phyloP scores from a whole-genome alignment of 2,797 vertebrate genomes.

The Anguilla pacifica region DNA sequence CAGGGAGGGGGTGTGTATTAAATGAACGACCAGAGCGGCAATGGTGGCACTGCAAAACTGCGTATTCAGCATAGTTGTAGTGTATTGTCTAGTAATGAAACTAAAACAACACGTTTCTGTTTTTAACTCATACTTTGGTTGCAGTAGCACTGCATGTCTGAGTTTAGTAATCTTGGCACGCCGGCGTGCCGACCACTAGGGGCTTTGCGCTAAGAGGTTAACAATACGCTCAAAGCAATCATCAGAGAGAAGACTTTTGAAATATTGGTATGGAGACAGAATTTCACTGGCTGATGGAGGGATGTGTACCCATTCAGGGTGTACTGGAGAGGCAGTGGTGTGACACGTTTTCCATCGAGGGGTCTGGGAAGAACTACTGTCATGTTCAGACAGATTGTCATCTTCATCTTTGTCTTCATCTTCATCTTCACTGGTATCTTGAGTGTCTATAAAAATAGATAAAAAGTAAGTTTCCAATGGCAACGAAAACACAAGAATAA shows the following conservation, averaged over 20 bases:
- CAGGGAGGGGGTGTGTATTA: no score
- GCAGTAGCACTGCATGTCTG: no score
- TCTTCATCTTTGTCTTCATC: not conserved
- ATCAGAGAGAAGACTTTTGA: slow-evolving; percentile 2
- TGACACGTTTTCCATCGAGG: slow-evolving; percentile 2
- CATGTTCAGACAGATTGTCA: not conserved
- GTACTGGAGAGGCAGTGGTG: slow-evolving; percentile 3
- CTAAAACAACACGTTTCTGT: no score
- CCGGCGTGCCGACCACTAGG: no score
- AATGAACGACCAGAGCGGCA: no score
- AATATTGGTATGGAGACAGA: slow-evolving; percentile 14
- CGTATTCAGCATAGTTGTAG: no score
- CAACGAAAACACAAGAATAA: not conserved
- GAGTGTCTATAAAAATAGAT: not conserved
- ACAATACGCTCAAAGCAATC: not conserved
- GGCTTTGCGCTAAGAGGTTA: no score
- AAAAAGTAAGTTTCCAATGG: not conserved
- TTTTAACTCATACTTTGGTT: no score
- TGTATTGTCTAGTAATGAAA: no score
- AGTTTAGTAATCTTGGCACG: no score
- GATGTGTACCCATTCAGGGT: not conserved
- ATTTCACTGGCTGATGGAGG: not conserved
- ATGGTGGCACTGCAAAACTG: no score
- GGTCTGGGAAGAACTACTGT: not conserved
- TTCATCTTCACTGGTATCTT: not conserved